Conservation (phyloP, 2,797 vertebrate genomes). For the Eurystomus glaucurus region DNA sequence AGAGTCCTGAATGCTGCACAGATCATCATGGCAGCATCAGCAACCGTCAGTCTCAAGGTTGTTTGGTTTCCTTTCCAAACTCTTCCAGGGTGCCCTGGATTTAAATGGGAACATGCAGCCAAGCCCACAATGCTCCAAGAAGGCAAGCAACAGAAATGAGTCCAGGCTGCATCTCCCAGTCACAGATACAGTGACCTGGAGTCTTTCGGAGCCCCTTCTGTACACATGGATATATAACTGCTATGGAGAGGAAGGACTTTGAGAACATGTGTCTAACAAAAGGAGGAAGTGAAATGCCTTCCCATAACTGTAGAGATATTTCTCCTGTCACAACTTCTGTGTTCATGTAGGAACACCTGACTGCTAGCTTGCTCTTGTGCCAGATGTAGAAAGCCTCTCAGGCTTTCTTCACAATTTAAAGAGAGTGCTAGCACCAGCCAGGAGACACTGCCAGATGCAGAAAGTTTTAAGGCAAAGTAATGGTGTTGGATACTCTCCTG, state of each 20-base stretch:
- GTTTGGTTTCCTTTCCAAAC: not conserved
- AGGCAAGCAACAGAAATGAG: not conserved
- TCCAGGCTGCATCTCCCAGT: not conserved
- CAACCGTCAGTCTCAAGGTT: not conserved
- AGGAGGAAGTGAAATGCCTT: not conserved
- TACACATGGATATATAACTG: not conserved
- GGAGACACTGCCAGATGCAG: constrained; percentile 23
- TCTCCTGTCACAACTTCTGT: not conserved
- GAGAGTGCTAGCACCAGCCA: not conserved
- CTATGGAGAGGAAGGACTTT: not conserved
- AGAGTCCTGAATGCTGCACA: not conserved
- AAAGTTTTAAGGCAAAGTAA: constrained; percentile 16
- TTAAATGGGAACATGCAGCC: not conserved
- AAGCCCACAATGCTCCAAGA: not conserved
- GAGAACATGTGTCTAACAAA: not conserved
- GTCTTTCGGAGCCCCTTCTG: not conserved
- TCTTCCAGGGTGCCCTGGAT: not conserved
- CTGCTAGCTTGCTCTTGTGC: not conserved
- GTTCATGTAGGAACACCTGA: not conserved
- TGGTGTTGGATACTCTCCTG: constrained; percentile 19
- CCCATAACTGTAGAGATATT: not conserved
- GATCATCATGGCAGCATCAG: not conserved
- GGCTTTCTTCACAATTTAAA: not conserved
- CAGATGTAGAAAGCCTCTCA: not conserved
- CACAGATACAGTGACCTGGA: not conserved